Evolutionary conservation across 2,888 invertebrate species (phyloP), one percentile per base, ranked within the genome.

Genomic region (Polylopha cassiicola): DNA sequence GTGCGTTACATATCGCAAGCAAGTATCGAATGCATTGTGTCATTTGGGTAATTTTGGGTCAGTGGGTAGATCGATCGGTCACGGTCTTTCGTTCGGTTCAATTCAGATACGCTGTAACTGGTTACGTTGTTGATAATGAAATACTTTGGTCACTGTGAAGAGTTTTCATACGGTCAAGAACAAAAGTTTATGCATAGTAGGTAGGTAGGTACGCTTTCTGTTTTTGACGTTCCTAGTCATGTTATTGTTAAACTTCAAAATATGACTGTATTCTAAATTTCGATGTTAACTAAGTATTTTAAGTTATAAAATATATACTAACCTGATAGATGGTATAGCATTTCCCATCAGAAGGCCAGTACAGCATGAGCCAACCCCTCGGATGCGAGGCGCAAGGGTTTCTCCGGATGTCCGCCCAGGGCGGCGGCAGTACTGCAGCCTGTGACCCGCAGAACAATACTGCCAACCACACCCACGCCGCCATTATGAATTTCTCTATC

Each of bases 261-360:
- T n/a, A n/a, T n/a, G n/a, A n/a, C n/a, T n/a, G n/a, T n/a, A n/a
- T n/a, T n/a, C n/a, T n/a, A n/a, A n/a, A n/a, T n/a, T n/a, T n/a
- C n/a, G n/a, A n/a, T n/a, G n/a, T n/a, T n/a, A n/a, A n/a, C n/a
- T n/a, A n/a, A n/a, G 11, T 15, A 9, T 24, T 32, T 20, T 24
- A 21, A 20, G 8, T 14, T 4, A 17, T 18, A 22, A n/a, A 24
- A 18, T 30, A n/a, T 24, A 23, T 24, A 61, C 59, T 36, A 47
- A 89, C 90, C 87, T 93, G 91, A 64, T 95, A 95, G 73, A 95
- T 95, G 66, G 92, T 93, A 70, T 95, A 95, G 77, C 95, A 95
- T 73, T 92, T 90, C 46, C 92, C 92, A 65, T 95, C 91, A 1
- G 89, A 87, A 4, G 94, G 92, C 95, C 95, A 95, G 71, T 91